Percentiles rank a stretch among this genome's conserved stretches.
Evolutionary conservation across 2,888 invertebrate species (phyloP).

Genomic region (Microctonus brassicae): DNA sequence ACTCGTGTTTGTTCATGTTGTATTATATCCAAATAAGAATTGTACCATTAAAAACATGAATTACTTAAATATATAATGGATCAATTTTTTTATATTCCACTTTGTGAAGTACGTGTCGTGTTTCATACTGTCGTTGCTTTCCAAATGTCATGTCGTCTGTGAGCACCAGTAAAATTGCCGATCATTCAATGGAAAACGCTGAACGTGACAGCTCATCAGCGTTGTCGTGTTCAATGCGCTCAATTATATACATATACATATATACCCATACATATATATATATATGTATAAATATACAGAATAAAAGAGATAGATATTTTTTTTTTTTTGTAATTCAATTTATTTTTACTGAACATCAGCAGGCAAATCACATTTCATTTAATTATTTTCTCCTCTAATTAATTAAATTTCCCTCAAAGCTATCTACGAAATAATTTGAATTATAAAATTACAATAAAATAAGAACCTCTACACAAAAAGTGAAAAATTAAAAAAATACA

Average conservation of each 20-base stretch:
- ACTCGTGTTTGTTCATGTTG: too few species aligned
- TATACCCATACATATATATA: background rate
- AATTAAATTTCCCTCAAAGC: background rate
- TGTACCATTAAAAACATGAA: too few species aligned
- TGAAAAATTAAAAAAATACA: too few species aligned
- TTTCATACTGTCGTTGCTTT: background rate
- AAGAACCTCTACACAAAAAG: too few species aligned
- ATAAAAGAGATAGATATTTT: background rate
- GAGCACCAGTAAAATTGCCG: conserved; percentile 15
- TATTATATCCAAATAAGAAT: too few species aligned
- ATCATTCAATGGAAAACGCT: conserved; percentile 17
- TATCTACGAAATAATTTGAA: background rate
- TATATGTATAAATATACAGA: background rate
- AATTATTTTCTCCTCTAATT: background rate
- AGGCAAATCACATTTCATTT: background rate
- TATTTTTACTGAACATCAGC: background rate
- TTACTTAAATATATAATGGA: too few species aligned
- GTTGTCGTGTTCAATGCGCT: conserved; percentile 2
- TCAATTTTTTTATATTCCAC: background rate
- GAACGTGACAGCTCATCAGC: conserved; percentile 23
- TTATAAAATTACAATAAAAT: background rate
- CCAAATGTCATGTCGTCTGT: conserved; percentile 1
- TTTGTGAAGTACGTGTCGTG: background rate
- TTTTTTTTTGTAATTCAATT: background rate
- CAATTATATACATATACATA: background rate